Evolutionary conservation across 2,888 invertebrate species (phyloP), one percentile per base, ranked within the genome.

Genomic region (Atrina japonica): DNA sequence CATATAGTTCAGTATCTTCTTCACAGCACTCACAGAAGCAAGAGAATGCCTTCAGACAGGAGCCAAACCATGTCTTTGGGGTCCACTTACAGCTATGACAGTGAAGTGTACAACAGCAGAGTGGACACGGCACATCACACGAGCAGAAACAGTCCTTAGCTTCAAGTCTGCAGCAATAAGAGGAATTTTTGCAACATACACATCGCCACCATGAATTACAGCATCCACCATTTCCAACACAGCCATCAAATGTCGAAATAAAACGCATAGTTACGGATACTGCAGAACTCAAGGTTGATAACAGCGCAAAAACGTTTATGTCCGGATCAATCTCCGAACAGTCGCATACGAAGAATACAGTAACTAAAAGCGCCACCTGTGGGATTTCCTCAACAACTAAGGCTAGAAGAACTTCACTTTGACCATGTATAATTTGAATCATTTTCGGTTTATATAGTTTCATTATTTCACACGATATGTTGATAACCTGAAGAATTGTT

Each of bases 151-250:
- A 53, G 29, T 72, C 66, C 21, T 59, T 66, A n/a, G 71, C 63
- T 5, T 49, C 27, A 14, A 72, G 21, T 21, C 52, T 49, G 25
- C 71, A 72, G 16, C 40, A 64, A 16, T 67, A 66, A 1, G 63
- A 35, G 23, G 27, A 43, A 23, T 63, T 59, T 3, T 66, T 58
- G 50, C 71, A 72, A 47, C 71, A 72, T 18, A 60, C 50, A 40
- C 66, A 67, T 35, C 71, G 66, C 71, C 71, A 72, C 64, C 71
- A 72, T 14, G 40, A 40, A 27, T 72, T 72, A 27, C 64, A 72
- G 29, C 71, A 72, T 9, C 71, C 67, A n/a, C 35, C 50, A 16
- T 66, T 50, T 1, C 41, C 58, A 9, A 45, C 21, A 14, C 66
- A 21, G 1, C 50, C 45, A 25, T 58, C 52, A 40, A 67, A 72